Conservation (phyloP, 2,797 vertebrate species). For the Urosaurus nigricauda region DNA sequence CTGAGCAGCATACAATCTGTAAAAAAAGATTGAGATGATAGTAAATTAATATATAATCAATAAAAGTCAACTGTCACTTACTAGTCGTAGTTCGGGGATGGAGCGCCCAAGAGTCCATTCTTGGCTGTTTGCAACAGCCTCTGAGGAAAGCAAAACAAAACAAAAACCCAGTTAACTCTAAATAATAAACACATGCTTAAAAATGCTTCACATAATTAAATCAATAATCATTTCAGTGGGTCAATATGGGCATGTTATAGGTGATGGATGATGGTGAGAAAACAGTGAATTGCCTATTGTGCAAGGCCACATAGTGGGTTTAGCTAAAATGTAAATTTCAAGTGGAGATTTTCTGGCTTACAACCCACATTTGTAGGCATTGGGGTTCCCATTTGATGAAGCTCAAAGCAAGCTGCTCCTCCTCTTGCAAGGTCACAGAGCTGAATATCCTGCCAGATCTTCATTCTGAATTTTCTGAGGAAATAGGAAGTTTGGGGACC, state of each 20-base stretch:
- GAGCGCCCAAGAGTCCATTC: conserved; percentile 94
- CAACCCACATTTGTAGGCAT: not conserved
- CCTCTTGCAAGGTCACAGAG: not conserved
- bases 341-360: not conserved
- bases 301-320: not conserved
- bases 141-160: conserved; percentile 71
- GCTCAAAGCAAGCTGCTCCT: not conserved
- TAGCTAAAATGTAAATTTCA: not conserved
- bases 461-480: not conserved
- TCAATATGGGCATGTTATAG: not conserved
- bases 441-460: not conserved
- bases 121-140: conserved; percentile 92
- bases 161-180: not conserved
- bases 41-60: not conserved
- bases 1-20: not conserved
- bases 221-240: not conserved
- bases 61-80: conserved; percentile 76
- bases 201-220: not conserved
- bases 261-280: not conserved
- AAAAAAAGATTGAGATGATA: not conserved
- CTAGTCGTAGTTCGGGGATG: conserved; percentile 93
- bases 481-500: conserved; percentile 29
- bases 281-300: not conserved
- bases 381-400: not conserved
- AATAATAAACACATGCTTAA: not conserved